phyloP scores from a whole-genome alignment of 1,140 invertebrate species.

The Bombus terrestris region DNA sequence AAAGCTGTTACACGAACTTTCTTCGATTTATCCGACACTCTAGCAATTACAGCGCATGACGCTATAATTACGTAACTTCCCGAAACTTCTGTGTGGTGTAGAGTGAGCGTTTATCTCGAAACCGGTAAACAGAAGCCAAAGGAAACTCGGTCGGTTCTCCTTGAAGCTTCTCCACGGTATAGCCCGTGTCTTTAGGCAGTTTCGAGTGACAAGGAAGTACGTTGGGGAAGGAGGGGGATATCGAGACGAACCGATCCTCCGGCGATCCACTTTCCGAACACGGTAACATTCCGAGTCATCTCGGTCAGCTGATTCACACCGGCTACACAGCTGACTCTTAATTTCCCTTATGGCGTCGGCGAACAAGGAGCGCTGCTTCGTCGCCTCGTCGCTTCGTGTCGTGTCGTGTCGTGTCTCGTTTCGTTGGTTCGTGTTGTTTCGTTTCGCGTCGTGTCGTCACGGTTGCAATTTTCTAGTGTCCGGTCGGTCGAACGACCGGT shows the following conservation, averaged over 20 bases:
- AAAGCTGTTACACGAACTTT: too few species aligned
- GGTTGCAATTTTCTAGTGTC: constrained; percentile 51
- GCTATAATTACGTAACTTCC: not conserved
- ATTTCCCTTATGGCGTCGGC: constrained; percentile 33
- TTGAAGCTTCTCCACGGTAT: not conserved
- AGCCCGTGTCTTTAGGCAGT: too few species aligned
- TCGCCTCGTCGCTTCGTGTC: not conserved
- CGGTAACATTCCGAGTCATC: constrained; percentile 35
- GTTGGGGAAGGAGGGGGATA: not conserved
- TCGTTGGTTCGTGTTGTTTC: not conserved
- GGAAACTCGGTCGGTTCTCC: not conserved
- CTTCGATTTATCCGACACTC: not conserved
- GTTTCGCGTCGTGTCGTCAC: not conserved
- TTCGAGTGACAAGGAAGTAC: not conserved
- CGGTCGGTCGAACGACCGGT: constrained; percentile 22
- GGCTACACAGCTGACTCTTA: constrained; percentile 58
- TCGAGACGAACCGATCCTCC: not conserved
- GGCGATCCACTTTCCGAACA: constrained; percentile 25
- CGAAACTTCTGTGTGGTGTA: not conserved
- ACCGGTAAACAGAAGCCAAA: constrained; percentile 3
- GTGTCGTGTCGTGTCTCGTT: not conserved
- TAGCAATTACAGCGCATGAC: not conserved
- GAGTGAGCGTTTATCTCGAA: not conserved
- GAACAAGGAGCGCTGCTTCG: not conserved
- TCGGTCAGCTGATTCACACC: constrained; percentile 66